A percentile compares a stretch with the other conserved stretches of the same genome.
These are phyloP conservation scores for Crypturellus undulatus DNA, from an alignment of 2,113 vertebrate genomes.

Conservation along the genomic window DNA sequence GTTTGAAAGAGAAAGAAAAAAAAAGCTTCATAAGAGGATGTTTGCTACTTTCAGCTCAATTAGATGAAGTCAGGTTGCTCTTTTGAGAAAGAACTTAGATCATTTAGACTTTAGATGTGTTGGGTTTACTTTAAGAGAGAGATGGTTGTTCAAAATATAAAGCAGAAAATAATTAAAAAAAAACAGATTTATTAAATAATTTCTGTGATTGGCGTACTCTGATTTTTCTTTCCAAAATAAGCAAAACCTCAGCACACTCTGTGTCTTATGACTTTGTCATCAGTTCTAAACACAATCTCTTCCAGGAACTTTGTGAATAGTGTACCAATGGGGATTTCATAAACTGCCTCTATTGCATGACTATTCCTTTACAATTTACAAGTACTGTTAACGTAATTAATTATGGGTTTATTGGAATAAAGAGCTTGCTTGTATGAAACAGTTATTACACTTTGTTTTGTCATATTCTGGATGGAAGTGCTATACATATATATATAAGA, in stretches of 20 bases:
- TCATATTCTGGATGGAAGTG: background rate
- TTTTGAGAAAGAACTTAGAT: background rate
- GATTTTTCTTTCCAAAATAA: background rate
- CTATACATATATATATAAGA: background rate
- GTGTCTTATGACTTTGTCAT: background rate
- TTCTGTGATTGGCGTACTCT: background rate
- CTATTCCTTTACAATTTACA: conserved; percentile 7
- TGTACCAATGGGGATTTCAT: background rate
- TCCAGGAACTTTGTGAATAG: background rate
- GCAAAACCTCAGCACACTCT: background rate
- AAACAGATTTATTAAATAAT: background rate
- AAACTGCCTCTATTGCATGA: background rate
- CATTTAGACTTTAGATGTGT: background rate
- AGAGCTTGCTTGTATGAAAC: background rate
- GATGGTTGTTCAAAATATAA: background rate
- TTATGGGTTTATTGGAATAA: background rate
- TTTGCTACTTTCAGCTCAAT: background rate
- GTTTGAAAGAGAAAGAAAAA: background rate
- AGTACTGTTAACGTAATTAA: background rate
- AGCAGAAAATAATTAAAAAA: background rate
- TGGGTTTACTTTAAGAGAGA: background rate
- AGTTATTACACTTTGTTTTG: conserved; percentile 1
- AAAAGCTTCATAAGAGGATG: background rate
- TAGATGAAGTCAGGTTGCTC: background rate
- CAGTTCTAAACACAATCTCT: background rate